phyloP scores from a whole-genome alignment of 2,113 vertebrate species.

The Accipiter cooperii region DNA sequence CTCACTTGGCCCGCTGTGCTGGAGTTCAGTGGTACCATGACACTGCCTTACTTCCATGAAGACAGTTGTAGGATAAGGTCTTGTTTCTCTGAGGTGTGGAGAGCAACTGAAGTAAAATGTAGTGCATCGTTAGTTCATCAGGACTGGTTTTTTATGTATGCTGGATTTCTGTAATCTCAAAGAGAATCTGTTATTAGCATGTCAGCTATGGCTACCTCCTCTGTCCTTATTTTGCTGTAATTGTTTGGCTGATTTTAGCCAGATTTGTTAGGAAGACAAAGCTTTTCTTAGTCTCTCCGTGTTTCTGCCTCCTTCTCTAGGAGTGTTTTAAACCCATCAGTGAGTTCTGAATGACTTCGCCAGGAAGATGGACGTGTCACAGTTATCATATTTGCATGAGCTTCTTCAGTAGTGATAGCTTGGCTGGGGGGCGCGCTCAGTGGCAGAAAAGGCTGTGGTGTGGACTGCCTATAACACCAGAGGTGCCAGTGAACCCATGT shows the following conservation, averaged over 20 bases:
- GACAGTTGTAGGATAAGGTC: neutral
- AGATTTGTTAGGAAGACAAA: neutral
- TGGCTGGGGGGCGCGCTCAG: neutral
- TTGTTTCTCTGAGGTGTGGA: neutral
- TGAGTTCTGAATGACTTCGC: neutral
- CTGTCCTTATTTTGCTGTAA: neutral
- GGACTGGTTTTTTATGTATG: neutral
- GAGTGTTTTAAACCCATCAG: neutral
- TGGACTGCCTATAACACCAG: neutral
- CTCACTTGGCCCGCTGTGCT: neutral
- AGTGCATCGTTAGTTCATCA: neutral
- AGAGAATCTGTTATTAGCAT: neutral
- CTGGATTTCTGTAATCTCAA: neutral
- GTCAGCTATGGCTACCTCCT: neutral
- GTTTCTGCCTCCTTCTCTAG: neutral
- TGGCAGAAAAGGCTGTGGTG: fast-evolving
- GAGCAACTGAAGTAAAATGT: neutral
- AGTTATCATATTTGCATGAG: neutral
- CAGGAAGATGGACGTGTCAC: neutral
- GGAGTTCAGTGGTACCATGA: neutral
- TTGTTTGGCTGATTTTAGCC: neutral
- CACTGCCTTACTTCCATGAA: neutral
- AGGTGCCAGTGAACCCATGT: neutral
- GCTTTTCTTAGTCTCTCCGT: neutral
- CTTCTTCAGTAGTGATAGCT: neutral